These are phyloP conservation scores for Lathamus discolor DNA, from an alignment of 2,113 vertebrate species.

Conservation along the genomic window DNA sequence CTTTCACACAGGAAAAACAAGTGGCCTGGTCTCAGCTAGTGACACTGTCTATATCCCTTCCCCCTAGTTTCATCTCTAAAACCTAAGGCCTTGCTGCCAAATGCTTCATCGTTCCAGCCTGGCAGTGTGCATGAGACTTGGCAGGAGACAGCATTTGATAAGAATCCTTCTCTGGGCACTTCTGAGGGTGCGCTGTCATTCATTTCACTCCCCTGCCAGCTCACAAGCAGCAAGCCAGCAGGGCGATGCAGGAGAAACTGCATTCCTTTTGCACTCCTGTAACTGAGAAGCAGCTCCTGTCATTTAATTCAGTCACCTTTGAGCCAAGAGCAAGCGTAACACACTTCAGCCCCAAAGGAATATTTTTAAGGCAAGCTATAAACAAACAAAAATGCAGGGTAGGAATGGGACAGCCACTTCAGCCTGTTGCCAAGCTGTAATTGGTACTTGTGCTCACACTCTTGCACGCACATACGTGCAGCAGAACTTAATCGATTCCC, in stretches of 20 bases:
- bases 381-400: background rate
- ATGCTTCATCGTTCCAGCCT: background rate
- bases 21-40: background rate
- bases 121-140: constrained; percentile 6
- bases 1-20: background rate
- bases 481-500: constrained; percentile 42
- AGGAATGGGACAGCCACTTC: constrained; percentile 1
- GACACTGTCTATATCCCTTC: background rate
- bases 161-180: constrained; percentile 26
- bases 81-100: background rate
- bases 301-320: constrained; percentile 17
- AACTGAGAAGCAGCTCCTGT: background rate
- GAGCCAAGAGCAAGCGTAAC: background rate
- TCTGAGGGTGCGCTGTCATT: constrained; percentile 28
- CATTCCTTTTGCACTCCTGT: constrained; percentile 31
- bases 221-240: constrained; percentile 10
- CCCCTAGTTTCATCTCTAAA: background rate
- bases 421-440: constrained; percentile 19
- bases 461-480: constrained; percentile 27
- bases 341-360: background rate
- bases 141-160: constrained; percentile 42
- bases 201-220: constrained; percentile 3
- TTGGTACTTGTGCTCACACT: constrained; percentile 6
- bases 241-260: background rate
- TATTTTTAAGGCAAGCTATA: constrained; percentile 29